These are phyloP conservation scores for Diploptera punctata DNA, from an alignment of 2,888 invertebrate species.

Conservation along the genomic window DNA sequence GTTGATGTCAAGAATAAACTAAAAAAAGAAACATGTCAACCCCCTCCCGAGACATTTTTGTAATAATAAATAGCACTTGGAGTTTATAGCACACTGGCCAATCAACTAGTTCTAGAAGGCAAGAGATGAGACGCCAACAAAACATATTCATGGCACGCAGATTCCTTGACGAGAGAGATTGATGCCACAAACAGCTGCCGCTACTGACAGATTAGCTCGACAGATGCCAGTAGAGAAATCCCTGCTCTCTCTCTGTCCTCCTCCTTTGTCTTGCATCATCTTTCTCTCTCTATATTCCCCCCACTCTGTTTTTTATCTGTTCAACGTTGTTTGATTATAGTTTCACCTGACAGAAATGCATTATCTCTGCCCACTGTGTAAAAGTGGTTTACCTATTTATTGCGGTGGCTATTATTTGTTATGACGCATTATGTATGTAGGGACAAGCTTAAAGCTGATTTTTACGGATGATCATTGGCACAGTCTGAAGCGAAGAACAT, in stretches of 20 bases:
- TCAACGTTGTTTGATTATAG: conserved; percentile 31
- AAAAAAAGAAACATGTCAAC: conserved; percentile 11
- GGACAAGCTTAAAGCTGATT: conserved; percentile 2
- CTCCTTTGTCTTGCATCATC: conserved; percentile 33
- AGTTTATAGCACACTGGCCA: conserved; percentile 23
- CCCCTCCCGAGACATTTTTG: background rate
- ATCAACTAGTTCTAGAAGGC: conserved; percentile 34
- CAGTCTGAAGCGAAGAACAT: background rate
- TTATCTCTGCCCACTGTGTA: conserved; percentile 33
- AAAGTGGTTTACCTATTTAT: conserved; percentile 40
- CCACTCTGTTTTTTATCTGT: background rate
- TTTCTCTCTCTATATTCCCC: conserved; percentile 9
- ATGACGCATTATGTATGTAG: conserved; percentile 27
- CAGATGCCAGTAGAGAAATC: conserved; percentile 35
- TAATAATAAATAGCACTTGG: conserved; percentile 4
- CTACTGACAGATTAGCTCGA: conserved; percentile 41
- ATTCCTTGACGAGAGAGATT: conserved; percentile 32
- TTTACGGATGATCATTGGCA: background rate
- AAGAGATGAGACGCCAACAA: conserved; percentile 27
- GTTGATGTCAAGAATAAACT: too few species aligned
- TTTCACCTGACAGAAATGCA: conserved; percentile 39
- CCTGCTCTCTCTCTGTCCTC: conserved; percentile 30
- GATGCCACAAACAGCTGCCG: conserved; percentile 40
- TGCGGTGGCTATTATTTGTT: conserved; percentile 33
- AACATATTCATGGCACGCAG: conserved; percentile 40